Evolutionary conservation across 2,797 vertebrate species (phyloP), one percentile per base, ranked within the genome.

Genomic region (Hemibagrus guttatus): DNA sequence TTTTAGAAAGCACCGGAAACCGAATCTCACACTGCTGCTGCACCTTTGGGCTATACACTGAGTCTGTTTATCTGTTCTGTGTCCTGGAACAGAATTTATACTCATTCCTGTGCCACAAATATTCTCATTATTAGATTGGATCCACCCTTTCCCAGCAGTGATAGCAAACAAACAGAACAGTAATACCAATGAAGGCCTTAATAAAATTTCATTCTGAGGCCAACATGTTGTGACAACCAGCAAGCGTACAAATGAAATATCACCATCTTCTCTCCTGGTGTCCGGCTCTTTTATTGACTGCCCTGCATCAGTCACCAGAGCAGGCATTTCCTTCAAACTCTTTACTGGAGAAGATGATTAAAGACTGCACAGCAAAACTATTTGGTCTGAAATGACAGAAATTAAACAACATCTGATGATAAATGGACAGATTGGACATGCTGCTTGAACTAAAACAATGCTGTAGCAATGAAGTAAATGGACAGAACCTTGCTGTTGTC

Each of bases 1-100:
- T 52, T 68, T 83, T 81, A 72, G 78, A 89, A 89, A 85, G 86
- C 35, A 4, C 74, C 71, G 75, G 88, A 89, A 71, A 87, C 69
- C 66, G 14, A 69, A 68, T 81, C 83, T 63, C 64, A 68, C 16
- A 35, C 68, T 26, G 63, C 4, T 83, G 13, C 19, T 63, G 52
- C 52, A 69, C 49, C 63, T 87, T 58, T 46, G 72, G 79, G 56
- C 42, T 63, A 1, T 39, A n/a, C 16, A 42, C 54, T 72, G 23
- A 72, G 54, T 13, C 7, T 84, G 35, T 84, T 84, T 84, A 83
- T n/a, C n/a, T 69, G 82, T 71, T 69, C 63, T 82, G 46, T 17
- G 11, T 66, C 17, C 80, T 54, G 19, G 12, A 69, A 7, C 46
- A 59, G 23, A 4, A 39, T 84, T 17, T 26, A 46, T 68, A 1